These are phyloP conservation scores for Ellobium chinense DNA, from an alignment of 2,888 invertebrate species.

Conservation along the genomic window DNA sequence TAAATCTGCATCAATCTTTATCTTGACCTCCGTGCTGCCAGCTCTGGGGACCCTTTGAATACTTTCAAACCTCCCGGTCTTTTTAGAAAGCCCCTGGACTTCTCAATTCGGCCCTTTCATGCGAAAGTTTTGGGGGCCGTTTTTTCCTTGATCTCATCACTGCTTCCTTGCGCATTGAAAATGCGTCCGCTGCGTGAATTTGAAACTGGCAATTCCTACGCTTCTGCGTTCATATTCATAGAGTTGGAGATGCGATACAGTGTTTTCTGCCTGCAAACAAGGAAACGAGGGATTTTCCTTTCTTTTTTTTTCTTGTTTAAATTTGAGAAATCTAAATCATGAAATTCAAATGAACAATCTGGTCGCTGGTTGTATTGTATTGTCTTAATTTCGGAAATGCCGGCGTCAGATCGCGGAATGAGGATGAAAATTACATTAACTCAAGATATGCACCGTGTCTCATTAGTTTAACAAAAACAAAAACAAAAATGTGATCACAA, in stretches of 20 bases:
- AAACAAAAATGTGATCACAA: no score
- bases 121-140: background rate
- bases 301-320: no score
- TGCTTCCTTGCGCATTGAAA: slow-evolving; percentile 12
- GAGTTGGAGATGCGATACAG: slow-evolving; percentile 16
- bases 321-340: slow-evolving; percentile 13
- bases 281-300: no score
- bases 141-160: slow-evolving; percentile 13
- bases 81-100: background rate
- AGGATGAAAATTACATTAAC: background rate
- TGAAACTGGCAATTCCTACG: slow-evolving; percentile 20
- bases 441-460: no score
- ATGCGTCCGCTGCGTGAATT: background rate
- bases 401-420: background rate
- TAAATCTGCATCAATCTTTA: slow-evolving; percentile 45
- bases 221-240: slow-evolving; percentile 15
- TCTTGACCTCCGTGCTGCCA: slow-evolving; percentile 15
- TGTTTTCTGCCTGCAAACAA: background rate
- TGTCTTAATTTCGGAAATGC: background rate
- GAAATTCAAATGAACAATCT: slow-evolving; percentile 27
- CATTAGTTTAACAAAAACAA: no score
- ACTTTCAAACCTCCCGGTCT: background rate
- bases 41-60: slow-evolving; percentile 1
- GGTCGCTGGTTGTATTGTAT: background rate
- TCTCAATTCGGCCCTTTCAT: slow-evolving; percentile 28